Percentiles rank a stretch among this genome's conserved stretches.
Evolutionary conservation across 2,888 invertebrate genomes (phyloP).

Genomic region (Incurvaria masculella): DNA sequence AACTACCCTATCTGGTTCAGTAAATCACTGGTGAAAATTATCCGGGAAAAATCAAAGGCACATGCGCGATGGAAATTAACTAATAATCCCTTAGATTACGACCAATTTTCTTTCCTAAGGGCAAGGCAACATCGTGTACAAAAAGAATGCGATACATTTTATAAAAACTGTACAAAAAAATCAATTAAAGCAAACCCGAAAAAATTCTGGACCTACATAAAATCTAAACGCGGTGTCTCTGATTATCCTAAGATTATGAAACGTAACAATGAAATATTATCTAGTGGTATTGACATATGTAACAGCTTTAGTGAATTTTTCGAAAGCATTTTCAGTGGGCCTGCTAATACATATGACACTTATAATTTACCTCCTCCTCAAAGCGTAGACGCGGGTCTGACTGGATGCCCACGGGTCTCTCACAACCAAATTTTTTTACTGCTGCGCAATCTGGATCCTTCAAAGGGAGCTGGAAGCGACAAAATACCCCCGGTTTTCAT

Average conservation of each 20-base stretch:
- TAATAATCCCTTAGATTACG: too few relatives aligned
- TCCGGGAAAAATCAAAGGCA: too few relatives aligned
- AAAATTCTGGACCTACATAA: too few relatives aligned
- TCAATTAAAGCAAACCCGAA: too few relatives aligned
- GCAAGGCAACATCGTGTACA: too few relatives aligned
- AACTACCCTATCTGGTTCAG: too few relatives aligned
- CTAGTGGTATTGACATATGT: neutral
- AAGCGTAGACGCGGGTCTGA: neutral
- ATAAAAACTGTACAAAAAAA: too few relatives aligned
- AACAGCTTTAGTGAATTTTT: conserved; percentile 1
- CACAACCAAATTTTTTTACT: neutral
- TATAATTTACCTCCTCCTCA: neutral
- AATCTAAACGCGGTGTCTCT: too few relatives aligned
- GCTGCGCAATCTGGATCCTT: neutral
- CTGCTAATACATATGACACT: neutral
- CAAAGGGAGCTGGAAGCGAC: conserved; percentile 1
- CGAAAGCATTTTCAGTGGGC: neutral
- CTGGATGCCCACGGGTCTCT: neutral
- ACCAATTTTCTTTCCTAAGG: too few relatives aligned
- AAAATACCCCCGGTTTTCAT: neutral
- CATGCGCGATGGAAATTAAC: too few relatives aligned
- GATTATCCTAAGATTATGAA: neutral
- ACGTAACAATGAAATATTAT: neutral
- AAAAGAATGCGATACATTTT: too few relatives aligned
- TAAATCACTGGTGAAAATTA: too few relatives aligned